Evolutionary conservation across 2,888 invertebrate genomes (phyloP), one percentile per base, ranked within the genome.

Genomic region (Metacarcinus magister): DNA sequence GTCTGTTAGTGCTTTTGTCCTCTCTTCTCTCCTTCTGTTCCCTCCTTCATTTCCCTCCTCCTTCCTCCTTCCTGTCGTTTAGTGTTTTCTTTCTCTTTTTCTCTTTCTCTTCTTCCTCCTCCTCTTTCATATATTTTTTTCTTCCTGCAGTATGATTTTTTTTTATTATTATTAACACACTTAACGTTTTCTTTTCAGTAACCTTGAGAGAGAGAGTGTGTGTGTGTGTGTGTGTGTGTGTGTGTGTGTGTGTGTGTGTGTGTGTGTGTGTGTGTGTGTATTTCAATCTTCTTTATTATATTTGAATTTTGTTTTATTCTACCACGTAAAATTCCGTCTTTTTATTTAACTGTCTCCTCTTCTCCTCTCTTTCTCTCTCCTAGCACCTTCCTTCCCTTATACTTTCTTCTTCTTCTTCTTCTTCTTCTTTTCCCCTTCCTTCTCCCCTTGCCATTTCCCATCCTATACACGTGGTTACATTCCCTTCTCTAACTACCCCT

Each of bases 201-300:
- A 67, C 67, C 67, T 67, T 13, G 67, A 32, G 75, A 28, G 28
- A 28, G 75, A 28, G 75, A 28, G 75, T 75, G 75, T 75, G 75
- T 75, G 28, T 75, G 75, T 75, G 28, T 75, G 75, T 75, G 75
- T 75, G 75, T 75, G 75, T 75, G 75, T 75, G 28, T 75, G 75
- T 75, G 75, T 75, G 75, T 75, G 75, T 82, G 82, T 82, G 82
- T 82, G 32, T 82, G 32, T 82, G 82, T 82, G 82, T 82, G 82
- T 82, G 82, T 82, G 82, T 82, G 82, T 82, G 82, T 82, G 82
- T 82, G 82, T 82, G 82, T 82, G 82, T 32, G 82, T 82, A 32
- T 32, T 13, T 82, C 2, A 32, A 67, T 67, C 8, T 10, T 4
- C 1, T 54, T 54, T 13, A 10, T 54, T 2, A 1, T 16, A 46